Conservation (phyloP, 2,113 vertebrate species). For the Ophiodon elongatus region DNA sequence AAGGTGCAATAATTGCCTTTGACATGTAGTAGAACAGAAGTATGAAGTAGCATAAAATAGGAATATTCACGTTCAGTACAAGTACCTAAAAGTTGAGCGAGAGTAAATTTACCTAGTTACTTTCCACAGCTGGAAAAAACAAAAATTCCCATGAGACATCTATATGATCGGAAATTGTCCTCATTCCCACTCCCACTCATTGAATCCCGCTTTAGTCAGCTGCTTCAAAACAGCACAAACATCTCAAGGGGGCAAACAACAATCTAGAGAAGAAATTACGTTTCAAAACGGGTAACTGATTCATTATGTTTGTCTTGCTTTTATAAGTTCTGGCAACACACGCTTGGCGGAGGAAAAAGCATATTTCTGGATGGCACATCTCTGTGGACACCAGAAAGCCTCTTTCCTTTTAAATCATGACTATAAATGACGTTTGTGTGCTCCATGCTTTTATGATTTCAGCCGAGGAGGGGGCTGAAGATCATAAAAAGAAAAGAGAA, state of each 20-base stretch:
- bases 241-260: constrained; percentile 62
- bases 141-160: constrained; percentile 36
- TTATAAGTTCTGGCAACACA: constrained; percentile 62
- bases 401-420: constrained; percentile 67
- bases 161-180: constrained; percentile 43
- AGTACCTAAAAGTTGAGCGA: neutral
- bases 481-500: constrained; percentile 83
- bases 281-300: constrained; percentile 63
- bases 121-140: constrained; percentile 27
- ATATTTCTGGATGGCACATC: constrained; percentile 69
- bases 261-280: constrained; percentile 38
- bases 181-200: constrained; percentile 63
- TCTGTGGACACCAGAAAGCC: constrained; percentile 60
- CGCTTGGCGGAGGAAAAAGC: constrained; percentile 39
- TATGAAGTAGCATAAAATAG: neutral
- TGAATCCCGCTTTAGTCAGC: constrained; percentile 45
- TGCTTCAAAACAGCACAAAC: constrained; percentile 53
- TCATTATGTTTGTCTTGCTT: constrained; percentile 69
- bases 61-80: neutral
- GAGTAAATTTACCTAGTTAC: constrained; percentile 1
- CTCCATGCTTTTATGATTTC: constrained; percentile 71
- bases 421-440: constrained; percentile 72
- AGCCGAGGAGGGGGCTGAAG: constrained; percentile 49
- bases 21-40: neutral
- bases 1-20: neutral